A percentile compares a stretch with the other conserved stretches of the same genome.
Evolutionary conservation across 2,113 vertebrate species (phyloP).

Genomic region (Salminus brasiliensis): DNA sequence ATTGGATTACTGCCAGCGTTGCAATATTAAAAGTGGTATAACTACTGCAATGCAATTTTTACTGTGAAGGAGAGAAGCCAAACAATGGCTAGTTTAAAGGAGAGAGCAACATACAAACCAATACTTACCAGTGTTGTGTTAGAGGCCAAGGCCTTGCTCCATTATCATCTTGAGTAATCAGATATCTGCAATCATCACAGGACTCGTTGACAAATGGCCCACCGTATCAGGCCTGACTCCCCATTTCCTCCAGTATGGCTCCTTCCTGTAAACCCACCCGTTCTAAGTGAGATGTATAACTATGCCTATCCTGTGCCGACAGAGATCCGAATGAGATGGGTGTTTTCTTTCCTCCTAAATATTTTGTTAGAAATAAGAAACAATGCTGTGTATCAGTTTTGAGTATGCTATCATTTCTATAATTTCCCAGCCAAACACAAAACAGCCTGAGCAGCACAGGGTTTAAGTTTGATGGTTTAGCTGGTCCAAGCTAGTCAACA

Average conservation of each 20-base stretch:
- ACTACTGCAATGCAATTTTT: too few relatives aligned
- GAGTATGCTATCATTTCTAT: too few relatives aligned
- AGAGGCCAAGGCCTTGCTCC: conserved; percentile 31
- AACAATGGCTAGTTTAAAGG: too few relatives aligned
- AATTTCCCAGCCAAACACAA: too few relatives aligned
- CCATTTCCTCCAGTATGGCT: conserved; percentile 50
- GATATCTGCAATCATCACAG: conserved; percentile 48
- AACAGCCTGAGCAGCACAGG: too few relatives aligned
- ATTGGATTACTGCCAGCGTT: too few relatives aligned
- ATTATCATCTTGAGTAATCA: conserved; percentile 54
- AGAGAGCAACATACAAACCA: conserved; percentile 3
- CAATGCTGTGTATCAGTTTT: background rate
- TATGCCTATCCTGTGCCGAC: conserved; percentile 17
- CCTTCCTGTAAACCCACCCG: conserved; percentile 48
- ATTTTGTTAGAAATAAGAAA: conserved; percentile 8
- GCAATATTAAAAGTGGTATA: too few relatives aligned
- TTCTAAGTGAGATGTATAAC: conserved; percentile 57
- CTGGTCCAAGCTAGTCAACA: too few relatives aligned
- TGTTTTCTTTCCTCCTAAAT: conserved; percentile 44
- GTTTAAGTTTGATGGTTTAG: too few relatives aligned
- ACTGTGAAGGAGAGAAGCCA: too few relatives aligned
- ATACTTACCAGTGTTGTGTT: conserved; percentile 20
- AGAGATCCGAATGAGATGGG: conserved; percentile 39
- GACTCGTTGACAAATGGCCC: conserved; percentile 52
- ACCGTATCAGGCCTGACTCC: conserved; percentile 48